Percentiles rank a stretch among this genome's conserved stretches.
Evolutionary conservation across 2,113 vertebrate species (phyloP).

Genomic region (Donacobius atricapilla): DNA sequence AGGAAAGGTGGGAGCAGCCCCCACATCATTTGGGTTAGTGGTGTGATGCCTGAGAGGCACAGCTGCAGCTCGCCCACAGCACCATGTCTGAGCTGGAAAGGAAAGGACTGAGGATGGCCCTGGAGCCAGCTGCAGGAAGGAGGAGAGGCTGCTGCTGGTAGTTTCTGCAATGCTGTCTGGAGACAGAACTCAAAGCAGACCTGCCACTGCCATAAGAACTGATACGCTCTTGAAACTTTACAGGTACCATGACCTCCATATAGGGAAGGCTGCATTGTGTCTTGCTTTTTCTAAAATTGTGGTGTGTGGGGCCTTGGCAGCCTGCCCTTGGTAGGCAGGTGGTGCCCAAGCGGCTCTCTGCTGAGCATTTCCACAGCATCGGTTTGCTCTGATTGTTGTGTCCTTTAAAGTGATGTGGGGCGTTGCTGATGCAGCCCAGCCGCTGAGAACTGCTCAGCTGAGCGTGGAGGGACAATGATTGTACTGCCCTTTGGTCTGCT

Average conservation of each 20-base stretch:
- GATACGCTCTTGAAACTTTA: neutral
- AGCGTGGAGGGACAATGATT: neutral
- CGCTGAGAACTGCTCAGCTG: neutral
- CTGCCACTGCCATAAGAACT: neutral
- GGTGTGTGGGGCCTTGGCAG: neutral
- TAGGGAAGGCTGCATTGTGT: neutral
- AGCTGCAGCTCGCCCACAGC: accelerated
- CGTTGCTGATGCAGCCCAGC: neutral
- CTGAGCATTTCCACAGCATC: neutral
- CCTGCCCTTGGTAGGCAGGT: neutral
- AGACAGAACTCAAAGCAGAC: neutral
- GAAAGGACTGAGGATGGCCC: neutral
- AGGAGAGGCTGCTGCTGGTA: neutral
- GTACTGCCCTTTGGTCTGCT: neutral
- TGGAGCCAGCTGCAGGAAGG: accelerated
- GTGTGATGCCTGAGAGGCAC: accelerated
- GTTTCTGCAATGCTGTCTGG: neutral
- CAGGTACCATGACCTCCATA: accelerated
- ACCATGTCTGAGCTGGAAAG: neutral
- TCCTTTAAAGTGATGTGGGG: neutral
- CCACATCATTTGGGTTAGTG: accelerated
- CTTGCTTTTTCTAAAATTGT: neutral
- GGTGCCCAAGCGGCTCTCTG: neutral
- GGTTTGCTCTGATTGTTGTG: neutral
- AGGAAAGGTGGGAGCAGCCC: neutral